Base-by-base conservation (phyloP, 1,140 invertebrate genomes). In the Brachionus angularis region DNA sequence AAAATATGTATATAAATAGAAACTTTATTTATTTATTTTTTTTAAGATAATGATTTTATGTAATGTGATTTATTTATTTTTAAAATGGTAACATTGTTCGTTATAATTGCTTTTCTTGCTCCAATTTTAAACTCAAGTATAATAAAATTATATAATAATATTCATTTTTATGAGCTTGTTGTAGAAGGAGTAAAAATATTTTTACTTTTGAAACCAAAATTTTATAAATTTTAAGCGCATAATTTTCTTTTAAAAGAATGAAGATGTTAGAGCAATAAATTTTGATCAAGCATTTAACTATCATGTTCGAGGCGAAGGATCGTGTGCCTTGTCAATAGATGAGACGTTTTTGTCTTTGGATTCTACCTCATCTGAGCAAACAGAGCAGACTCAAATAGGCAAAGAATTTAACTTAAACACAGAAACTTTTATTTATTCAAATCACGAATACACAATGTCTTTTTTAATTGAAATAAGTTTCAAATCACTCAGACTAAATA, bases 151-250 rank as follows among this genome's bases (percentile, higher is more conserved):
- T 39, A 58, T 23, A 8, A 58, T 23, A 58, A 39, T 23, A 39
- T 58, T 5, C 53, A 58, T 39, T 58, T 58, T 39, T 58, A 58
- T 39, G 53, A 58, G 25, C n/a, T n/a, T n/a, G n/a, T n/a, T n/a
- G n/a, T n/a, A n/a, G n/a, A n/a, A n/a, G n/a, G n/a, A n/a, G n/a
- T n/a, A n/a, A n/a, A n/a, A n/a, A n/a, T n/a, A n/a, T n/a, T n/a
- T n/a, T n/a, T n/a, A n/a, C n/a, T n/a, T n/a, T n/a, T n/a, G n/a
- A n/a, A n/a, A n/a, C n/a, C n/a, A n/a, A n/a, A n/a, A n/a, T n/a
- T n/a, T n/a, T n/a, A n/a, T n/a, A n/a, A n/a, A n/a, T n/a, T n/a
- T n/a, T n/a, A n/a, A n/a, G n/a, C n/a, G n/a, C n/a, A n/a, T n/a
- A n/a, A n/a, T n/a, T n/a, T n/a, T n/a, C n/a, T n/a, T n/a, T n/a